These are phyloP conservation scores for Dendrolimus houi DNA, from an alignment of 2,888 invertebrate genomes.

Conservation along the genomic window DNA sequence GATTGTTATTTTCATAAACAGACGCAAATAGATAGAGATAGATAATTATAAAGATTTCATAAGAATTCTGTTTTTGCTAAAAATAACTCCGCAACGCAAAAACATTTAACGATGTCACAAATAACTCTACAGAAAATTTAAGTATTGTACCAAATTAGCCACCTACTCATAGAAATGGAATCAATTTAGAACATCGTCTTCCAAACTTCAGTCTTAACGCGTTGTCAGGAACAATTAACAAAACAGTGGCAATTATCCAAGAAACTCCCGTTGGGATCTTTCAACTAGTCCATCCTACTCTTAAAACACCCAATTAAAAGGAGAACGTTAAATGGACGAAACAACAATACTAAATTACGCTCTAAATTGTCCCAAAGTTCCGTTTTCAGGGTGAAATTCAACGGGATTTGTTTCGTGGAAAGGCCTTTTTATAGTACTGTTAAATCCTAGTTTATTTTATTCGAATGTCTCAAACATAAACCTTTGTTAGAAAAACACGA, in stretches of 20 bases:
- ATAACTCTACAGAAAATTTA: no score
- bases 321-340: slow-evolving; percentile 47
- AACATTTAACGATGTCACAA: no score
- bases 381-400: slow-evolving; percentile 5
- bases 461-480: background rate
- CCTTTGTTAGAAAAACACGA: slow-evolving; percentile 1
- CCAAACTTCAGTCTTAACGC: background rate
- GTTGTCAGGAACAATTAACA: background rate
- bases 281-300: slow-evolving; percentile 19
- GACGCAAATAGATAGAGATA: no score
- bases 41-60: no score
- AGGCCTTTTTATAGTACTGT: background rate
- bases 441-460: background rate
- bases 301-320: slow-evolving; percentile 52
- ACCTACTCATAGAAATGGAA: no score
- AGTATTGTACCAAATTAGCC: no score
- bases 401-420: background rate
- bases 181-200: no score
- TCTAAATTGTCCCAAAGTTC: slow-evolving; percentile 23
- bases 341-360: slow-evolving; percentile 59
- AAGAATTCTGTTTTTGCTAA: no score
- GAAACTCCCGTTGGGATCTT: background rate
- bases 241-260: slow-evolving; percentile 1
- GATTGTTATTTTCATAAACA: no score
- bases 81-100: no score